phyloP scores from a whole-genome alignment of 1,140 invertebrate species.

The Tribolium madens region DNA sequence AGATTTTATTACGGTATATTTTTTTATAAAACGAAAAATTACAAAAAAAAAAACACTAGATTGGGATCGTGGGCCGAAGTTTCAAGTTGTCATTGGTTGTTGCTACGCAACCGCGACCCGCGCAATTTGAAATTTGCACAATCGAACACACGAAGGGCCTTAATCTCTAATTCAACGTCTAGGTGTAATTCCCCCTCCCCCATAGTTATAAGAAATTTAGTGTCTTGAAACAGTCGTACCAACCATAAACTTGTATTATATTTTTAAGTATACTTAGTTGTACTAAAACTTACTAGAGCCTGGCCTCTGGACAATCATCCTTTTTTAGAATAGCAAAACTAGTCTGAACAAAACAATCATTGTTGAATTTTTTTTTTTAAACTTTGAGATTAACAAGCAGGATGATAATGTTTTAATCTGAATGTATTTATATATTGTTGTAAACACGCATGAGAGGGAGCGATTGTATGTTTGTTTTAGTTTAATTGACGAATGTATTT shows the following conservation, averaged over 20 bases:
- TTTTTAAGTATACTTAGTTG: slow-evolving; percentile 18
- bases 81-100: too few relatives aligned
- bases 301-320: slow-evolving; percentile 11
- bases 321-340: slow-evolving; percentile 32
- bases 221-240: neutral
- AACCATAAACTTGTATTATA: slow-evolving; percentile 14
- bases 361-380: slow-evolving; percentile 8
- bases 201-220: neutral
- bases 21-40: slow-evolving; percentile 24
- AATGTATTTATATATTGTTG: slow-evolving; percentile 52
- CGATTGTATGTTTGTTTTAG: slow-evolving; percentile 40
- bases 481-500: slow-evolving; percentile 50
- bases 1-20: slow-evolving; percentile 24
- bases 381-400: slow-evolving; percentile 50
- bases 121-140: too few relatives aligned
- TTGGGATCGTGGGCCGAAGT: neutral
- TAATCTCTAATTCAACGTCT: too few relatives aligned
- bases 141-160: too few relatives aligned
- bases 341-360: slow-evolving; percentile 27
- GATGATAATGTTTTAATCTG: slow-evolving; percentile 48
- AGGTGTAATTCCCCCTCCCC: too few relatives aligned
- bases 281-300: slow-evolving; percentile 4
- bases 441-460: slow-evolving; percentile 41
- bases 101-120: too few relatives aligned
- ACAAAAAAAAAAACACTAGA: neutral